Evolutionary conservation across 2,797 vertebrate genomes (phyloP).

Genomic region (Hyperoplus lanceolatus): DNA sequence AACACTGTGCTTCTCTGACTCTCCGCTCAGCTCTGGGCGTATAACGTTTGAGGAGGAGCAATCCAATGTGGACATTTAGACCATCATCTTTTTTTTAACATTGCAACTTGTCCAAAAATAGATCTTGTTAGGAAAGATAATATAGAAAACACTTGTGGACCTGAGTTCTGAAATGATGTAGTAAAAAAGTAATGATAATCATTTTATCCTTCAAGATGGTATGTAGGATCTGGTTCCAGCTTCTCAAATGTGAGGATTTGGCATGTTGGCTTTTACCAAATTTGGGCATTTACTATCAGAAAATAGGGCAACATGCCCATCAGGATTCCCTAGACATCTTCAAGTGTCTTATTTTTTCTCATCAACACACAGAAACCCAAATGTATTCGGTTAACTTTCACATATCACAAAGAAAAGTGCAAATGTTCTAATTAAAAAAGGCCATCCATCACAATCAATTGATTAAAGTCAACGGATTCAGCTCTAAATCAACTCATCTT

Average conservation of each 20-base stretch:
- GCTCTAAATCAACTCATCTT: conserved; percentile 23
- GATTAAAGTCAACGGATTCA: conserved; percentile 8
- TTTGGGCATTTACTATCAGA: background rate
- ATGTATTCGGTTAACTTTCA: background rate
- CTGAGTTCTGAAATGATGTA: background rate
- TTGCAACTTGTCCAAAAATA: conserved; percentile 26
- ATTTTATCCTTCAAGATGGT: background rate
- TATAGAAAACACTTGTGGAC: background rate
- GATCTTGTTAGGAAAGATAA: background rate
- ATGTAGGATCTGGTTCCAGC: background rate
- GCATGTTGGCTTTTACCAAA: background rate
- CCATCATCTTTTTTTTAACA: conserved; percentile 5
- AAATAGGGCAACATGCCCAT: background rate
- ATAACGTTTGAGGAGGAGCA: conserved; percentile 37
- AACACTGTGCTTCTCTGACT: conserved; percentile 55
- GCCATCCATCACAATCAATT: background rate
- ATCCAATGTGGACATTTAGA: conserved; percentile 30
- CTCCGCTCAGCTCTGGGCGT: conserved; percentile 57
- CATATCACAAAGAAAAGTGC: background rate
- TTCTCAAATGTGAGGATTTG: background rate
- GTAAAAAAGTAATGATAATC: too few species aligned
- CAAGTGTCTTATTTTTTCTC: conserved; percentile 4
- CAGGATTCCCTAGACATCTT: background rate
- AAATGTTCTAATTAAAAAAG: background rate
- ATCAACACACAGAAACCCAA: background rate